A percentile compares a stretch with the other conserved stretches of the same genome.
Evolutionary conservation across 1,140 invertebrate species (phyloP).

Genomic region (Apis cerana): DNA sequence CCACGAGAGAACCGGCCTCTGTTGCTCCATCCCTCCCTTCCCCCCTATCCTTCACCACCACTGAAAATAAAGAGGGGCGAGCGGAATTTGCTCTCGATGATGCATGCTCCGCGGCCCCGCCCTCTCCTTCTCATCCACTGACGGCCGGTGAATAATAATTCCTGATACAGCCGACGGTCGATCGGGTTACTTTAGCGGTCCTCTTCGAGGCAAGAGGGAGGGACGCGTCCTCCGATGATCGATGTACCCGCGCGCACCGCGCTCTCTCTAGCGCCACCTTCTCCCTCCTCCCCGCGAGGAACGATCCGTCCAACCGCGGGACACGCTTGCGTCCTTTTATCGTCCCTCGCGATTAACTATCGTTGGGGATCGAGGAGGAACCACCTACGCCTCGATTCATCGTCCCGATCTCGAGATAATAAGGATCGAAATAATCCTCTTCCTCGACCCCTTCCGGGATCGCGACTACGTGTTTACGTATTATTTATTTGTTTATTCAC

Average conservation of each 20-base stretch:
- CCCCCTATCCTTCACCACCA: constrained; percentile 42
- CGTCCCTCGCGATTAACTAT: constrained; percentile 28
- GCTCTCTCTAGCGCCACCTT: constrained; percentile 47
- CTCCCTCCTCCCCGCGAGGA: neutral
- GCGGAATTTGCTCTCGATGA: constrained; percentile 70
- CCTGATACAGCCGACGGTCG: constrained; percentile 66
- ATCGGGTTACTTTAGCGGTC: constrained; percentile 60
- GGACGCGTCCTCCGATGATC: constrained; percentile 56
- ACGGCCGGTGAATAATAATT: constrained; percentile 71
- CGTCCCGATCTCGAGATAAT: neutral
- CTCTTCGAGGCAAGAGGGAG: constrained; percentile 30
- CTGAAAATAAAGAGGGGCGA: constrained; percentile 67
- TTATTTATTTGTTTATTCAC: no score
- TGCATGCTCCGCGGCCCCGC: constrained; percentile 66
- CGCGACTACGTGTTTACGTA: no score
- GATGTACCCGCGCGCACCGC: constrained; percentile 47
- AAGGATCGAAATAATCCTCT: no score
- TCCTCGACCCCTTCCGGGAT: neutral
- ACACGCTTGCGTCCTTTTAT: constrained; percentile 18
- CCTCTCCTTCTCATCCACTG: constrained; percentile 64
- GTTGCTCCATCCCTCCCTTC: neutral
- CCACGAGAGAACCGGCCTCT: constrained; percentile 37
- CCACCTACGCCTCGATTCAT: neutral
- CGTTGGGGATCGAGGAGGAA: constrained; percentile 19
- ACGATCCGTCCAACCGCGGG: neutral